phyloP scores from a whole-genome alignment of 1,140 invertebrate genomes.

The Aphaenogaster rudis region DNA sequence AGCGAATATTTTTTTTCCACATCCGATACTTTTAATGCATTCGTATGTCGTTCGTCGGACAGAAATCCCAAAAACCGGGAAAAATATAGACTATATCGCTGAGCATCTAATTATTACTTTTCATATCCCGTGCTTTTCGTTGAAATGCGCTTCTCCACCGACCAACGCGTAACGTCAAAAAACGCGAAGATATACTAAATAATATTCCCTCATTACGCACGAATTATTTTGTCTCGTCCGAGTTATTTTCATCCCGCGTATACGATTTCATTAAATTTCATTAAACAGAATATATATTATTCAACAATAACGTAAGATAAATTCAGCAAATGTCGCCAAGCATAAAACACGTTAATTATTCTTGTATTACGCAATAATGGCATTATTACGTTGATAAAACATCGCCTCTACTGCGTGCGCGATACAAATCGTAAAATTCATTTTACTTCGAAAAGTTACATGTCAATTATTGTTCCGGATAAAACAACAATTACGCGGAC shows the following conservation, averaged over 20 bases:
- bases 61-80: constrained; percentile 21
- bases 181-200: neutral
- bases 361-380: neutral
- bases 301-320: neutral
- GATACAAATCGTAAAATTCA: neutral
- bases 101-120: constrained; percentile 51
- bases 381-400: neutral
- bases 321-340: neutral
- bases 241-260: constrained; percentile 17
- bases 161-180: neutral
- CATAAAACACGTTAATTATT: constrained; percentile 17
- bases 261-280: constrained; percentile 11
- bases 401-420: neutral
- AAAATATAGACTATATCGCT: constrained; percentile 26
- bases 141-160: constrained; percentile 16
- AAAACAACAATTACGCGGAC: neutral
- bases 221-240: constrained; percentile 8
- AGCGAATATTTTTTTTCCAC: constrained; percentile 24
- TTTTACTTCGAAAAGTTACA: neutral
- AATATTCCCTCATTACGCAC: constrained; percentile 19
- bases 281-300: constrained; percentile 13
- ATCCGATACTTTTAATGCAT: constrained; percentile 42
- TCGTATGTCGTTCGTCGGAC: constrained; percentile 2
- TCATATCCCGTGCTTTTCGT: constrained; percentile 7
- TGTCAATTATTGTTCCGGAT: neutral